Evolutionary conservation across 2,797 vertebrate species (phyloP), one percentile per base, ranked within the genome.

Genomic region (Urophycis tenuis): DNA sequence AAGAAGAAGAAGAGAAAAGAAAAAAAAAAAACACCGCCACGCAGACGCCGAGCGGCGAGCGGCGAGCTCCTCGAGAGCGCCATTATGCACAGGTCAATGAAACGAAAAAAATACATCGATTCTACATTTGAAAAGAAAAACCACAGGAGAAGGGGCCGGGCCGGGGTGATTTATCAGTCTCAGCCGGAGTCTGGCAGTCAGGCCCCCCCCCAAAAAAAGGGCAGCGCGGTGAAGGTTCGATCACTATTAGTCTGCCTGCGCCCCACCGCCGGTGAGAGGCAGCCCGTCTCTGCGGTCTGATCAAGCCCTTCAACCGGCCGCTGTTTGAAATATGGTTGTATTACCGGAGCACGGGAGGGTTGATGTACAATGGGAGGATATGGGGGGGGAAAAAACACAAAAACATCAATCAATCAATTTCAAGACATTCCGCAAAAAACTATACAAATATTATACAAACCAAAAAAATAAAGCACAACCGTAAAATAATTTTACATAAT

Each of bases 21-120:
- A 36, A 9, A 36, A 9, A 36, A 9, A 36, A 9, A 36, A 4
- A 36, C 4, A 36, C 4, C 4, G 35, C 10, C 35, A 36, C 4
- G 10, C 35, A 36, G 35, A 36, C 35, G 10, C 4, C 4, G 35
- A 88, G 36, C 75, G 87, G 90, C 83, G 84, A 81, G 85, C 87
- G 95, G 94, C 92, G 92, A 93, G n/a, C n/a, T n/a, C n/a, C n/a
- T n/a, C n/a, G 92, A 93, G 93, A 94, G 91, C 90, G 89, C 94
- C 94, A 96, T 95, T 95, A 95, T 94, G 94, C 94, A 93, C 93
- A 94, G 92, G 93, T 96, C 95, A 95, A 95, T 94, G 91, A 91
- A 92, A 93, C 90, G 91, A 39, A 39, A 39, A 92, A 95, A 94
- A 95, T 94, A 93, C 94, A 97, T 93, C 93, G 95, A 97, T 96